A percentile compares a stretch with the other conserved stretches of the same genome.
Conservation (phyloP, 2,113 vertebrate genomes). For the Ammodramus savannarum region DNA sequence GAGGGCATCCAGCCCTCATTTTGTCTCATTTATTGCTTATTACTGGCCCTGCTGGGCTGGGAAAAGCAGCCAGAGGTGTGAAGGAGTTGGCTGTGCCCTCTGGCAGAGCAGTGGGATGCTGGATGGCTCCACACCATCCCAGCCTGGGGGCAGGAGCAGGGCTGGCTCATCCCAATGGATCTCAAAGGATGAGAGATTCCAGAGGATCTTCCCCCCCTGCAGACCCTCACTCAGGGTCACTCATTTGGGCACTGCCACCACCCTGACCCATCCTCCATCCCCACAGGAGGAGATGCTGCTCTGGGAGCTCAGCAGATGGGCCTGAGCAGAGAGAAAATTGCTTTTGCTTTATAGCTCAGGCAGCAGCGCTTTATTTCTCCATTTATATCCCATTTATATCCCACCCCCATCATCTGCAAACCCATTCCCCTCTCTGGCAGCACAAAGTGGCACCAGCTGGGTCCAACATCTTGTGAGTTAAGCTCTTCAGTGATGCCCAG, state of each 20-base stretch:
- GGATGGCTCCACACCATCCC: neutral
- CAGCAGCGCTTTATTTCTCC: neutral
- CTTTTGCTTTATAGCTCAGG: neutral
- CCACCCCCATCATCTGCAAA: neutral
- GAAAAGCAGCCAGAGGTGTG: neutral
- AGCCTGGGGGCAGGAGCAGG: rapidly evolving
- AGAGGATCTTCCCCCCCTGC: too few species aligned
- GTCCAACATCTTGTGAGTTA: neutral
- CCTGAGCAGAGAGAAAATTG: neutral
- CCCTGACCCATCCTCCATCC: neutral
- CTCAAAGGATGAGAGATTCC: neutral
- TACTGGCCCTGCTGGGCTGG: neutral
- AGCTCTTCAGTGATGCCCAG: neutral
- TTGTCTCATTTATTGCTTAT: neutral
- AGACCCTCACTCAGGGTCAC: neutral
- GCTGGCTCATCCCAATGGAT: rapidly evolving
- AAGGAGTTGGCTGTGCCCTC: neutral
- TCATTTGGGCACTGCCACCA: rapidly evolving
- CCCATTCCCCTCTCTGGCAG: neutral
- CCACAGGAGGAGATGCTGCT: neutral
- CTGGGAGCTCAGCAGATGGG: neutral
- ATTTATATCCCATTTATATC: neutral
- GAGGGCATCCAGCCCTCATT: neutral
- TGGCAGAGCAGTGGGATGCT: neutral
- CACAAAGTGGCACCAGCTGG: neutral